A percentile compares a stretch with the other conserved stretches of the same genome.
Conservation (phyloP, 2,797 vertebrate genomes). For the Perodicticus potto region DNA sequence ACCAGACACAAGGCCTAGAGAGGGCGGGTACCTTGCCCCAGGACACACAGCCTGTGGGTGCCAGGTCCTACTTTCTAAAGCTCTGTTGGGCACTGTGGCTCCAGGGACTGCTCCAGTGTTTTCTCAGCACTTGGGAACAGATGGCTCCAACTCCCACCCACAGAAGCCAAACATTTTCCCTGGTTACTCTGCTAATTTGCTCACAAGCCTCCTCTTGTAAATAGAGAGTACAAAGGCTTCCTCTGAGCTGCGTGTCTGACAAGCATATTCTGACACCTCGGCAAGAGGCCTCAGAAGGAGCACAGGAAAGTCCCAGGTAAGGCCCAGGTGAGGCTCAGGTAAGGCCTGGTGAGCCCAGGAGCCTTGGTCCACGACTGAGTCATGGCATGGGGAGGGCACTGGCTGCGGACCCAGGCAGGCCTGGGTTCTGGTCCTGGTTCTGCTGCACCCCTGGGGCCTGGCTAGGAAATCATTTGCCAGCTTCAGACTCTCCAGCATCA, state of each 20-base stretch:
- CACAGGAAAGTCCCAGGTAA: not conserved
- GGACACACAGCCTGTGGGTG: not conserved
- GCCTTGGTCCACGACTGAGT: fast-evolving
- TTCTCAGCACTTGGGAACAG: slow-evolving; percentile 78
- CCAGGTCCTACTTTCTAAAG: not conserved
- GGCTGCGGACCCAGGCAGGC: fast-evolving
- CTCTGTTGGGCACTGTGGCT: not conserved
- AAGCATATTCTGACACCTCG: fast-evolving
- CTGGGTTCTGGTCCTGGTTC: not conserved
- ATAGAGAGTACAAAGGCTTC: slow-evolving; percentile 75
- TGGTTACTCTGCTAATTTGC: slow-evolving; percentile 79
- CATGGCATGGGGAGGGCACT: fast-evolving
- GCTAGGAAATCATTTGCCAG: not conserved
- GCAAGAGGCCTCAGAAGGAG: not conserved
- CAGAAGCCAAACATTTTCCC: slow-evolving; percentile 83
- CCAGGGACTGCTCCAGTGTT: slow-evolving; percentile 28
- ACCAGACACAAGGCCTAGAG: not conserved
- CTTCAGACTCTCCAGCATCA: not conserved
- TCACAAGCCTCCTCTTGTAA: slow-evolving; percentile 78
- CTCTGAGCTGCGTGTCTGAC: not conserved
- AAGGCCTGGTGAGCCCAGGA: not conserved
- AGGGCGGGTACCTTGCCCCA: fast-evolving
- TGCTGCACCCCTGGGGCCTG: not conserved
- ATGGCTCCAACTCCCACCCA: slow-evolving; percentile 77
- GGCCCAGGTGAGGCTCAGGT: not conserved